Base-by-base conservation (phyloP, 2,797 vertebrate genomes). In the Nothura maculosa region DNA sequence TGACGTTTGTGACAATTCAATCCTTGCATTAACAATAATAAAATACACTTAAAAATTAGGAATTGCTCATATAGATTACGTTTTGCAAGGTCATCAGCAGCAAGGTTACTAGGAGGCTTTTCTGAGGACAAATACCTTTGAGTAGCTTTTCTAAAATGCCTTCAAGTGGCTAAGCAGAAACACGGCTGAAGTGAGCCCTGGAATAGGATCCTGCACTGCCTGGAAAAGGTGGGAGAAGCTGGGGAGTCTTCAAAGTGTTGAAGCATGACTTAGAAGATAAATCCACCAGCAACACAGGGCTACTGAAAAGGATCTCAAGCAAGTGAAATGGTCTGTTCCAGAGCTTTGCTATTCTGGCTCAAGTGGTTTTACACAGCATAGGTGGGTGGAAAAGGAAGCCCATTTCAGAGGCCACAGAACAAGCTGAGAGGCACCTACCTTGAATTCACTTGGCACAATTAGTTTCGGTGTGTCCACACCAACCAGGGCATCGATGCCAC, bases 391-490 rank as follows among this genome's bases (percentile, higher is more conserved):
- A 81, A 81, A 62, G 48, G 27, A 48, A 74, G 85, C 9, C 15
- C 72, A 38, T 50, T 11, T 50, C n/a, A 43, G 57, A 85, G 47
- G 40, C 21, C 60, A 85, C 12, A 25, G 27, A 84, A 61, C 6
- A 58, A 85, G 70, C n/a, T 30, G 19, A 24, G 5, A 16, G 34
- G 1, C 34, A 94, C 97, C 74, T 96, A 99, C 99, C 98, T 99
- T 99, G 97, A 99, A 99, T 97, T 99, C 99, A 54, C 91, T 99
- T 98, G 99, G 99, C 98, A 99, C 99, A 68, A 99, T 98, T 67
- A 99, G 98, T 96, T 99, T 99, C 3, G 99, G 99, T 80, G 99
- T 99, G 69, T 99, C 99, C 67, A 99, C 99, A 93, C 99, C 99
- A 32, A 99, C 97, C 6, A 99, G 97, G 50, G 98, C 98, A 90